Percentiles rank a stretch among this genome's conserved stretches.
Evolutionary conservation across 2,797 vertebrate species (phyloP).

Genomic region (Sitta carolinensis): DNA sequence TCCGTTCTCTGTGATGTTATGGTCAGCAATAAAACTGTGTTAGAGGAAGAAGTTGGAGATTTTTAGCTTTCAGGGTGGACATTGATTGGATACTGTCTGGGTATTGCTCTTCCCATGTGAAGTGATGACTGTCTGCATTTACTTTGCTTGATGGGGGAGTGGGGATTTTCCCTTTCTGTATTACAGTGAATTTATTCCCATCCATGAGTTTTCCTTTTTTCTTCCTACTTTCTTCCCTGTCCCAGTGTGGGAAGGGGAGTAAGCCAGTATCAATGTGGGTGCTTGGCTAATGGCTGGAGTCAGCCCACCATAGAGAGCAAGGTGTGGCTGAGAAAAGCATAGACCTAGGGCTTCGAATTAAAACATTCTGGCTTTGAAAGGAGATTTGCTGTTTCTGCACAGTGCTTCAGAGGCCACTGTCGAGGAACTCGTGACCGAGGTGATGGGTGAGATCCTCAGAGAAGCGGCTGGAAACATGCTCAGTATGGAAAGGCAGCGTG

Average conservation of each 20-base stretch:
- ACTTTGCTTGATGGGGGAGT: neutral
- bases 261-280: neutral
- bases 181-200: neutral
- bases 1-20: neutral
- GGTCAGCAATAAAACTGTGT: neutral
- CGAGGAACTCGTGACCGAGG: conserved; percentile 80
- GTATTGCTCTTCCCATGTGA: neutral
- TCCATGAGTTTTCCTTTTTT: neutral
- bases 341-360: neutral
- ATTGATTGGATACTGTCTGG: neutral
- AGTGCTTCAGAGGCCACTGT: conserved; percentile 79
- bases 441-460: conserved; percentile 76
- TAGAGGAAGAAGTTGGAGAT: neutral
- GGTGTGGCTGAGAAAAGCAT: neutral
- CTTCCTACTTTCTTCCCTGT: neutral
- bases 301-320: neutral
- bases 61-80: neutral
- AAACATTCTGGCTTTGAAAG: neutral
- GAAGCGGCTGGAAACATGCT: conserved; percentile 76
- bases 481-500: conserved; percentile 74
- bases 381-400: neutral
- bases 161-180: neutral
- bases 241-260: fast-evolving
- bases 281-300: neutral
- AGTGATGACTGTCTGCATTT: neutral